A percentile compares a stretch with the other conserved stretches of the same genome.
These are phyloP conservation scores for Corydoras maculifer DNA, from an alignment of 2,113 vertebrate genomes.

Conservation along the genomic window DNA sequence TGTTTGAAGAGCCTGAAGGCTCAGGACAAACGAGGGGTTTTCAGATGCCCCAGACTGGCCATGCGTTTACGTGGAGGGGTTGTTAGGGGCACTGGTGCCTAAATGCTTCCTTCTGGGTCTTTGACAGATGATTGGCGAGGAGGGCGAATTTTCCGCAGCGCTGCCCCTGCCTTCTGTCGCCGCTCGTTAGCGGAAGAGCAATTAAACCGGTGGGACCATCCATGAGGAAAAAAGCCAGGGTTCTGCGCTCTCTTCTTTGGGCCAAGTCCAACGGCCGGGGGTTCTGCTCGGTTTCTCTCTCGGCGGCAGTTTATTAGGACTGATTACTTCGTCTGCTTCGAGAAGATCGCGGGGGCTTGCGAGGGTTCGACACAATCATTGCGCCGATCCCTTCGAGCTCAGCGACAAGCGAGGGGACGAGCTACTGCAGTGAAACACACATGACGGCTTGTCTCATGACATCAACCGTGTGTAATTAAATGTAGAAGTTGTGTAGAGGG, in stretches of 20 bases:
- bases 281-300: slow-evolving; percentile 7
- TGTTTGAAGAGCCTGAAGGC: background rate
- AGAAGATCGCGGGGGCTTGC: background rate
- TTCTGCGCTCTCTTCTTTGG: slow-evolving; percentile 41
- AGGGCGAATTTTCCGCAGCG: slow-evolving; percentile 65
- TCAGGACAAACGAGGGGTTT: background rate
- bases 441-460: no score
- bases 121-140: slow-evolving; percentile 62
- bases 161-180: slow-evolving; percentile 61
- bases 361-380: background rate
- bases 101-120: slow-evolving; percentile 52
- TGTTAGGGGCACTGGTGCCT: slow-evolving; percentile 48
- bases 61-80: slow-evolving; percentile 3
- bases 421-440: no score
- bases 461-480: no score
- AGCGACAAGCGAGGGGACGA: background rate
- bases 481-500: no score
- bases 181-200: slow-evolving; percentile 49
- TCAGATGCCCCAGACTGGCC: slow-evolving; percentile 28
- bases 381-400: background rate
- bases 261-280: slow-evolving; percentile 1
- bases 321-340: slow-evolving; percentile 1
- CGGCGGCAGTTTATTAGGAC: background rate
- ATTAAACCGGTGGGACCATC: slow-evolving; percentile 47
- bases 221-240: slow-evolving; percentile 33